Evolutionary conservation across 2,888 invertebrate genomes (phyloP).

Genomic region (Philereme transversata): DNA sequence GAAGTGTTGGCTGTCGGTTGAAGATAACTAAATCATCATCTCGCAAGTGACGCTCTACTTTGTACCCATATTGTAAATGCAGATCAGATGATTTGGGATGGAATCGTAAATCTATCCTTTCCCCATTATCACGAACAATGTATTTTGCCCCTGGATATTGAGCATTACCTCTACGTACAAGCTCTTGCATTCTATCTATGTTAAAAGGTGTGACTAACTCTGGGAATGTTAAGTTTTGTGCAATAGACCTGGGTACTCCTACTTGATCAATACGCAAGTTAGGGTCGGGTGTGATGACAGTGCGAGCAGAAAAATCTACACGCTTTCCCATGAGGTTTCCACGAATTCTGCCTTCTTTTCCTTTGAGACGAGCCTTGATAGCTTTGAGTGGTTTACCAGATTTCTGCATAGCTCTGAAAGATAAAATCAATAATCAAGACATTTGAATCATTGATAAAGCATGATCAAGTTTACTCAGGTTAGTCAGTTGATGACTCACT

Average conservation of each 20-base stretch:
- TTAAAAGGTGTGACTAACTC: conserved; percentile 99
- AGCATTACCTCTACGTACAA: conserved; percentile 97
- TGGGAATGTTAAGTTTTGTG: conserved; percentile 99
- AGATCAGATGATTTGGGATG: conserved; percentile 99
- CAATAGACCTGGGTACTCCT: conserved; percentile 98
- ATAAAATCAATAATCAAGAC: conserved; percentile 15
- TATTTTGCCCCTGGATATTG: conserved; percentile 99
- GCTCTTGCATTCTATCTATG: conserved; percentile 96
- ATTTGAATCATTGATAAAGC: neutral
- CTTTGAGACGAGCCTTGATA: conserved; percentile 97
- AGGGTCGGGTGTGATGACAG: conserved; percentile 98
- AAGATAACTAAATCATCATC: conserved; percentile 99
- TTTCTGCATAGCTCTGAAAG: conserved; percentile 96
- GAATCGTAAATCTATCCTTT: conserved; percentile 98
- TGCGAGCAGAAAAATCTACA: conserved; percentile 99
- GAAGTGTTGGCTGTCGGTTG: conserved; percentile 99
- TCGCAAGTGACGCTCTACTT: conserved; percentile 98
- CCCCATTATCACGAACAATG: conserved; percentile 99
- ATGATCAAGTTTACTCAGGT: neutral
- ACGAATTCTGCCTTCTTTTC: conserved; percentile 99
- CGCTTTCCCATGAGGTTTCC: conserved; percentile 99
- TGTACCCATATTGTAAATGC: conserved; percentile 97
- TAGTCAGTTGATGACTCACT: conserved; percentile 65
- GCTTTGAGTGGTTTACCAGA: conserved; percentile 99
- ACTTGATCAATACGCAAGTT: conserved; percentile 98